These are phyloP conservation scores for Entelurus aequoreus DNA, from an alignment of 2,113 vertebrate genomes.

Conservation along the genomic window DNA sequence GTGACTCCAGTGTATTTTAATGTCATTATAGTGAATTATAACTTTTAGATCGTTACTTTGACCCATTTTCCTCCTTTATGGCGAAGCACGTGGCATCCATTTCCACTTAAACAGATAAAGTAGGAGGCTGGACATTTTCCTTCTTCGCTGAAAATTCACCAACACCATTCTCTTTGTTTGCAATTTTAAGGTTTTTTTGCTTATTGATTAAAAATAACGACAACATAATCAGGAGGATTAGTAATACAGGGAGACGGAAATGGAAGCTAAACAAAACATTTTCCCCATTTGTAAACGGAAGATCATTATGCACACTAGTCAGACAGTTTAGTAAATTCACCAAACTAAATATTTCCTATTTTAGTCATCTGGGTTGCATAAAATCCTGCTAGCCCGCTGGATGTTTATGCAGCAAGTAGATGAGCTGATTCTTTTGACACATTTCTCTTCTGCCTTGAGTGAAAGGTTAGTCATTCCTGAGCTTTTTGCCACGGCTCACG, in stretches of 20 bases:
- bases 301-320: constrained; percentile 39
- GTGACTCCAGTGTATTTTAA: no score
- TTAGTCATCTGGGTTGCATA: constrained; percentile 43
- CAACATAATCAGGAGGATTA: constrained; percentile 29
- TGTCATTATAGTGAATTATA: no score
- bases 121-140: no score
- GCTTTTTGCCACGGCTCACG: constrained; percentile 28
- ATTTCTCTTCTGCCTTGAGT: constrained; percentile 40
- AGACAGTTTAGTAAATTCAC: constrained; percentile 36
- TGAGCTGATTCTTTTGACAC: constrained; percentile 53
- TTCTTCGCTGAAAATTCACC: neutral
- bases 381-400: constrained; percentile 34
- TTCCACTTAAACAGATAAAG: no score
- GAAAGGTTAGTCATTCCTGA: constrained; percentile 38
- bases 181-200: constrained; percentile 19
- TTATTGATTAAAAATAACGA: constrained; percentile 12
- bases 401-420: constrained; percentile 45
- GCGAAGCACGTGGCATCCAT: no score
- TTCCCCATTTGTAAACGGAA: constrained; percentile 20
- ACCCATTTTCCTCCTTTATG: no score
- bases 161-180: constrained; percentile 23
- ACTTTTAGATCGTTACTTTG: no score
- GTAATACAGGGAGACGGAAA: constrained; percentile 24
- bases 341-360: constrained; percentile 39
- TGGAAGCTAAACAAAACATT: constrained; percentile 18